Evolutionary conservation across 2,888 invertebrate genomes (phyloP).

Genomic region (Diplolepis rosae): DNA sequence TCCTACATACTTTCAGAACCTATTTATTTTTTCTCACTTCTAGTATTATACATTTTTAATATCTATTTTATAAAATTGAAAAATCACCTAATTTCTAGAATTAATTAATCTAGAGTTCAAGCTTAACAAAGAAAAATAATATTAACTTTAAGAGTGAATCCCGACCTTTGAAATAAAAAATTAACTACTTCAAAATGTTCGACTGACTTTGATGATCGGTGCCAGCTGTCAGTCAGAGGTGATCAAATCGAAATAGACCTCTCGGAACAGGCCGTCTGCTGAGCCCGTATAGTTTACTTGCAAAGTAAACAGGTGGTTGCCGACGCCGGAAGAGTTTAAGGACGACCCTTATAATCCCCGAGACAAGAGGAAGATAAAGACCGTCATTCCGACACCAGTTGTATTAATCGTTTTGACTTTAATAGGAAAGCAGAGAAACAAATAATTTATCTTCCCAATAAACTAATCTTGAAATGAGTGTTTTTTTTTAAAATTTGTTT

Average conservation of each 20-base stretch:
- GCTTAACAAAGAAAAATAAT: too few relatives aligned
- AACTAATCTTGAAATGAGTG: too few relatives aligned
- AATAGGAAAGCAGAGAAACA: neutral
- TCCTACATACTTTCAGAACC: too few relatives aligned
- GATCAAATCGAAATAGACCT: neutral
- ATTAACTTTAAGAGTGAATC: too few relatives aligned
- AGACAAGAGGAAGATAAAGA: conserved; percentile 17
- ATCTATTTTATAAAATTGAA: too few relatives aligned
- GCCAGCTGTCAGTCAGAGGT: conserved; percentile 7
- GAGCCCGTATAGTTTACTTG: conserved; percentile 20
- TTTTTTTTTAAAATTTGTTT: too few relatives aligned
- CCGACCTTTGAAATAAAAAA: neutral
- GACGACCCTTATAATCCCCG: conserved; percentile 19
- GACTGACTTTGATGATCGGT: neutral
- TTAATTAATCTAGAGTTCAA: too few relatives aligned
- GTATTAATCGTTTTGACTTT: neutral
- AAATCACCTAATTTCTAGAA: too few relatives aligned
- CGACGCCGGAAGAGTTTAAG: conserved; percentile 21
- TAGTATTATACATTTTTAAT: too few relatives aligned
- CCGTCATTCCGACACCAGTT: conserved; percentile 7
- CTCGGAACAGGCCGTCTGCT: neutral
- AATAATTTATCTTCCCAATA: neutral
- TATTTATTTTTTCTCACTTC: too few relatives aligned
- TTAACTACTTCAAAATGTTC: neutral
- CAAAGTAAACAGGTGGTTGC: conserved; percentile 17